Conservation (phyloP, 2,113 vertebrate species). For the Holacanthus passer region DNA sequence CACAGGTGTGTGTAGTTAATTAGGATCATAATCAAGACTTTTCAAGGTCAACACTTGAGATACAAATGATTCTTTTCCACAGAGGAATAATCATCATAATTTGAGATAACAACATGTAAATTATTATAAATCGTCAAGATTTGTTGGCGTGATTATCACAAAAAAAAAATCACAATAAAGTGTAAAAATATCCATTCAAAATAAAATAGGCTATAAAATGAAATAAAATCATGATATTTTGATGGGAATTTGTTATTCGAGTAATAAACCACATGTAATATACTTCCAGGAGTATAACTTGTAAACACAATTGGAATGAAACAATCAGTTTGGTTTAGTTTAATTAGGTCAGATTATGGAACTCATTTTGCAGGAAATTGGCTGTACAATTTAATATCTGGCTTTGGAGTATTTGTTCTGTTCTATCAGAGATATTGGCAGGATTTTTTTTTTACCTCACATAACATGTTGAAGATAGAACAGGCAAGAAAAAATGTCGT, state of each 20-base stretch:
- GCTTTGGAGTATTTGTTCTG: background rate
- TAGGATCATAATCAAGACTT: background rate
- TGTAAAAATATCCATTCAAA: too few relatives aligned
- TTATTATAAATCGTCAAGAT: too few relatives aligned
- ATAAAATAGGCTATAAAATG: too few relatives aligned
- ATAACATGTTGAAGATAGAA: background rate
- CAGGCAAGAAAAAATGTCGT: background rate
- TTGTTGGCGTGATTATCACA: too few relatives aligned
- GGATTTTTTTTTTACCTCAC: too few relatives aligned
- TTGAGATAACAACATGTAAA: background rate
- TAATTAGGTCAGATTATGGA: too few relatives aligned
- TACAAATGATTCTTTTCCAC: too few relatives aligned
- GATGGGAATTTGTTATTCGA: background rate
- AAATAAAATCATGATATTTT: background rate
- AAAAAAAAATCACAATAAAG: too few relatives aligned
- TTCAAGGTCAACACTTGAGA: background rate
- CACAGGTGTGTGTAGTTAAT: background rate
- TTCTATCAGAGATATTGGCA: background rate
- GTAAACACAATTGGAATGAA: too few relatives aligned
- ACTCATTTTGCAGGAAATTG: background rate
- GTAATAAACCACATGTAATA: background rate
- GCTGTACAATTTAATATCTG: background rate
- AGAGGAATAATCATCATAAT: background rate
- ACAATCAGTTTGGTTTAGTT: too few relatives aligned
- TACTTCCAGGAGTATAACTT: too few relatives aligned